A percentile compares a stretch with the other conserved stretches of the same genome.
Evolutionary conservation across 23 tunicate genomes (phyloP).

Genomic region (Clavelina lepadiformis): DNA sequence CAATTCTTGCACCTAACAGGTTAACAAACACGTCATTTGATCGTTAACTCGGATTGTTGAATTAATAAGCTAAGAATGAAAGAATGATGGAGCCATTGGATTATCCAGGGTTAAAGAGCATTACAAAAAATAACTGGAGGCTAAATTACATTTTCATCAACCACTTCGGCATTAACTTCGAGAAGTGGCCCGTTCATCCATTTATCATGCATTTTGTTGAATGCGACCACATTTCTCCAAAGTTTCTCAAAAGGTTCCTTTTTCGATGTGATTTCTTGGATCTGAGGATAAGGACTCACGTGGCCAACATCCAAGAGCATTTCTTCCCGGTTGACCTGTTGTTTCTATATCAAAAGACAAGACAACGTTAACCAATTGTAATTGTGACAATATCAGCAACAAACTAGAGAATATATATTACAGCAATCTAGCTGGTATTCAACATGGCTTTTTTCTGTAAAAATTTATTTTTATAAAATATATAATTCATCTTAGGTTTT

Average conservation of each 20-base stretch:
- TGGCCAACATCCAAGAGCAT: constrained; percentile 72
- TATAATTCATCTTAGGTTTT: no score
- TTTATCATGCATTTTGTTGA: constrained; percentile 43
- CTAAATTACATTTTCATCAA: constrained; percentile 78
- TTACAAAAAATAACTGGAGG: background rate
- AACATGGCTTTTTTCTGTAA: no score
- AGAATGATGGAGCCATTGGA: no score
- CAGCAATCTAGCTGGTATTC: no score
- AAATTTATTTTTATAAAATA: no score
- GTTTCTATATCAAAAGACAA: constrained; percentile 35
- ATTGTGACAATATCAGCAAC: background rate
- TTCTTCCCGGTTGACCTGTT: constrained; percentile 83
- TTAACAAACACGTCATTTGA: no score
- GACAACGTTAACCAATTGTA: background rate
- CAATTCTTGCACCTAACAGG: constrained; percentile 59
- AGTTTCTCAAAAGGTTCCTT: constrained; percentile 77
- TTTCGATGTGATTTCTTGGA: constrained; percentile 68
- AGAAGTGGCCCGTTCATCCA: constrained; percentile 89
- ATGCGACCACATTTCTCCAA: constrained; percentile 73
- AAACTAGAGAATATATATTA: no score
- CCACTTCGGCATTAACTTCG: constrained; percentile 79
- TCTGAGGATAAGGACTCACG: constrained; percentile 78
- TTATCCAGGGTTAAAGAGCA: constrained; percentile 1
- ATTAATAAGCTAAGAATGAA: no score
- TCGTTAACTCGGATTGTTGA: no score